Conservation (phyloP, 2,113 vertebrate genomes). For the Mixornis gularis region DNA sequence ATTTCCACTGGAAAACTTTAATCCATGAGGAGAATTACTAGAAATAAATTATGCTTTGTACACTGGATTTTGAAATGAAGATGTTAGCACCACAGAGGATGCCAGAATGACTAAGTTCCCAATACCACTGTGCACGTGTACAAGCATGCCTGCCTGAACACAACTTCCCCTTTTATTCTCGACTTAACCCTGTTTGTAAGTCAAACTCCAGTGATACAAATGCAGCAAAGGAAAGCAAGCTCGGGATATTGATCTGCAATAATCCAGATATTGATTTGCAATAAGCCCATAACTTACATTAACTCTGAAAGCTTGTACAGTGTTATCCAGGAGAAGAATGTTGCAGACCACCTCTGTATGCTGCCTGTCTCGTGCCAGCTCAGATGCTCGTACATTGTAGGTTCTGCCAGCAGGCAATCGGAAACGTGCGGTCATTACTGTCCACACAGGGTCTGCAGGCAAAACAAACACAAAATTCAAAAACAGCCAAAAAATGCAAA, state of each 20-base stretch:
- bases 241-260: rapidly evolving
- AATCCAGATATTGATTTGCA: not conserved
- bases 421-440: slow-evolving; percentile 99
- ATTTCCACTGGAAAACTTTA: not conserved
- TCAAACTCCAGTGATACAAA: not conserved
- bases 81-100: not conserved
- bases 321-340: slow-evolving; percentile 95
- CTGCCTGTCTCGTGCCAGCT: slow-evolving; percentile 98
- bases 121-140: not conserved
- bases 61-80: not conserved
- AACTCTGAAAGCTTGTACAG: slow-evolving; percentile 92
- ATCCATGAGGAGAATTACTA: not conserved
- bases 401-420: slow-evolving; percentile 99
- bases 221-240: not conserved
- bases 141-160: not conserved
- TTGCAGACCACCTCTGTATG: slow-evolving; percentile 97
- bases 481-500: not conserved
- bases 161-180: not conserved
- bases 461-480: not conserved
- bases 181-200: not conserved
- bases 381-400: slow-evolving; percentile 99
- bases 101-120: slow-evolving; percentile 14
- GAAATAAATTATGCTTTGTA: not conserved
- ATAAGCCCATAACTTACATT: slow-evolving; percentile 79
- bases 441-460: slow-evolving; percentile 84